These are phyloP conservation scores for Punctoribates punctum DNA, from an alignment of 2,888 invertebrate genomes.

Conservation along the genomic window DNA sequence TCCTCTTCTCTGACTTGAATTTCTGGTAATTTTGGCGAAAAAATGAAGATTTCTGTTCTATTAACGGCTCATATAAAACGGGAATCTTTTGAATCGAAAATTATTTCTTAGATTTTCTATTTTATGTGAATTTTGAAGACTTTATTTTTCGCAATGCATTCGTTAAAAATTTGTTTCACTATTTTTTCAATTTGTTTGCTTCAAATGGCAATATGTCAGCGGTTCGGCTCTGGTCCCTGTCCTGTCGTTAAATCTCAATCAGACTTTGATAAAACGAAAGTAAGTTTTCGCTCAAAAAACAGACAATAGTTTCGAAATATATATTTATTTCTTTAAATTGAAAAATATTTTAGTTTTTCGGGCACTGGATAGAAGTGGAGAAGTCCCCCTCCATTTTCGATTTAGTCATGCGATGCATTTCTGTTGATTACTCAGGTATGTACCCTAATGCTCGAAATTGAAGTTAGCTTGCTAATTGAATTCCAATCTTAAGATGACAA, in stretches of 20 bases:
- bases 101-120: neutral
- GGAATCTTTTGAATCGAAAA: neutral
- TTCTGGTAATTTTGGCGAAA: slow-evolving; percentile 34
- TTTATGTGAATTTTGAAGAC: neutral
- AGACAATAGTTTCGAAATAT: too few relatives aligned
- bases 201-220: slow-evolving; percentile 16
- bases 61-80: slow-evolving; percentile 30
- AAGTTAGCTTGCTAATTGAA: too few relatives aligned
- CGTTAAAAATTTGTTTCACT: neutral
- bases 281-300: neutral
- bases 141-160: slow-evolving; percentile 6
- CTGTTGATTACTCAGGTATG: slow-evolving; percentile 42
- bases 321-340: too few relatives aligned
- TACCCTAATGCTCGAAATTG: too few relatives aligned
- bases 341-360: slow-evolving; percentile 42
- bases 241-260: slow-evolving; percentile 42
- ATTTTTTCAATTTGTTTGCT: neutral
- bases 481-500: slow-evolving; percentile 39
- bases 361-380: slow-evolving; percentile 45
- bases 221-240: slow-evolving; percentile 44
- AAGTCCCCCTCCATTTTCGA: slow-evolving; percentile 45
- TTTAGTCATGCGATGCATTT: slow-evolving; percentile 44
- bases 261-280: slow-evolving; percentile 43
- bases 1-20: slow-evolving; percentile 38
- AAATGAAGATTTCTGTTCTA: slow-evolving; percentile 30